Percentiles rank a stretch among this genome's conserved stretches.
phyloP scores from a whole-genome alignment of 2,888 invertebrate genomes.

The Diabrotica balteata region DNA sequence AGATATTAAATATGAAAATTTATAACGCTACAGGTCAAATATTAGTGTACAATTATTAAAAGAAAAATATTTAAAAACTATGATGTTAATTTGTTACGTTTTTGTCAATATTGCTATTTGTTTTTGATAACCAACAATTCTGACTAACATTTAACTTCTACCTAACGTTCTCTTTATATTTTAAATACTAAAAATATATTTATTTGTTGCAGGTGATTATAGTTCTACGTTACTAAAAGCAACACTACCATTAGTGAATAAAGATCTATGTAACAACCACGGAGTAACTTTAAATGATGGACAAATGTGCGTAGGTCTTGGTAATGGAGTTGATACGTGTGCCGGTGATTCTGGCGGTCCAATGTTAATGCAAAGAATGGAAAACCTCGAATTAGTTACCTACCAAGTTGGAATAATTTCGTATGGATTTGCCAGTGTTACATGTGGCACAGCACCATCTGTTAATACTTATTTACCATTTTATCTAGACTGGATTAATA shows the following conservation, averaged over 20 bases:
- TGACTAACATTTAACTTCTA: no score
- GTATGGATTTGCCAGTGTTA: slow-evolving; percentile 67
- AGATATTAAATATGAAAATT: no score
- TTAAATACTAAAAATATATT: no score
- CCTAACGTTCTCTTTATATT: no score
- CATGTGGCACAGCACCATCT: slow-evolving; percentile 69
- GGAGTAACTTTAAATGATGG: slow-evolving; percentile 54
- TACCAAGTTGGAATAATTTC: slow-evolving; percentile 72
- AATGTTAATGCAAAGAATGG: slow-evolving; percentile 65
- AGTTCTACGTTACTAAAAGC: slow-evolving; percentile 49
- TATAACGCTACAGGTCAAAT: no score
- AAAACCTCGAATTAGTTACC: slow-evolving; percentile 62
- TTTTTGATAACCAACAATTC: no score
- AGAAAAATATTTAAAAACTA: no score
- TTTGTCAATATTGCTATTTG: no score
- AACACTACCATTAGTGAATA: slow-evolving; percentile 32
- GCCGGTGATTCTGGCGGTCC: slow-evolving; percentile 82
- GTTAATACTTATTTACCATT: slow-evolving; percentile 71
- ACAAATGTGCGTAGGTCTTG: slow-evolving; percentile 77
- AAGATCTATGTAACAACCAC: slow-evolving; percentile 26
- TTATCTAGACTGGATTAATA: slow-evolving; percentile 70
- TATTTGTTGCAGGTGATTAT: slow-evolving; percentile 2
- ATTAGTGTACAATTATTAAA: no score
- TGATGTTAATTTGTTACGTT: no score
- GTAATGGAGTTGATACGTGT: slow-evolving; percentile 73